A percentile compares a stretch with the other conserved stretches of the same genome.
These are phyloP conservation scores for Apistogramma diplotaenia DNA, from an alignment of 2,113 vertebrate species.

Conservation along the genomic window DNA sequence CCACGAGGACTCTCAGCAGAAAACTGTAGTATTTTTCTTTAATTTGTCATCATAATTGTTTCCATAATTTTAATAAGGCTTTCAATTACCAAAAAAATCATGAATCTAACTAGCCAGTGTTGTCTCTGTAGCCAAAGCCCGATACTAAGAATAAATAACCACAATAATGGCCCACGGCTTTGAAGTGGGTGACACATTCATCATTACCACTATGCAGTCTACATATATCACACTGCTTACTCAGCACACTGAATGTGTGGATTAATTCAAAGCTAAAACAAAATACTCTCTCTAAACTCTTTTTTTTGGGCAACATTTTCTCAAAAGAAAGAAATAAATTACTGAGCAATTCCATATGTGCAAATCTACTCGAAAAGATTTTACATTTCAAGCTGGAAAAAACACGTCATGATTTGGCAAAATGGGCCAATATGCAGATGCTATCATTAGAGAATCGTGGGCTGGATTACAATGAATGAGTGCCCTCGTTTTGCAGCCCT, in stretches of 20 bases:
- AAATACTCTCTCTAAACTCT: not conserved
- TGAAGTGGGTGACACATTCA: not conserved
- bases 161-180: not conserved
- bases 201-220: not conserved
- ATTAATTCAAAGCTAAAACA: not conserved
- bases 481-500: not conserved
- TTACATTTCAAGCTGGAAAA: not conserved
- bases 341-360: not conserved
- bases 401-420: not conserved
- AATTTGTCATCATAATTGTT: not conserved
- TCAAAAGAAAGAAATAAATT: too few relatives aligned
- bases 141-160: not conserved
- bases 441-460: conserved; percentile 14
- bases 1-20: not conserved
- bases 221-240: not conserved
- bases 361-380: not conserved
- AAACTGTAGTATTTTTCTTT: not conserved
- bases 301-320: not conserved
- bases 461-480: not conserved
- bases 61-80: not conserved
- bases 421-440: not conserved
- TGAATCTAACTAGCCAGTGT: not conserved
- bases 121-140: not conserved
- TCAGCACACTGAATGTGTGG: not conserved
- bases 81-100: not conserved